These are phyloP conservation scores for Philotrypesis tridentata DNA, from an alignment of 1,140 invertebrate species.

Conservation along the genomic window DNA sequence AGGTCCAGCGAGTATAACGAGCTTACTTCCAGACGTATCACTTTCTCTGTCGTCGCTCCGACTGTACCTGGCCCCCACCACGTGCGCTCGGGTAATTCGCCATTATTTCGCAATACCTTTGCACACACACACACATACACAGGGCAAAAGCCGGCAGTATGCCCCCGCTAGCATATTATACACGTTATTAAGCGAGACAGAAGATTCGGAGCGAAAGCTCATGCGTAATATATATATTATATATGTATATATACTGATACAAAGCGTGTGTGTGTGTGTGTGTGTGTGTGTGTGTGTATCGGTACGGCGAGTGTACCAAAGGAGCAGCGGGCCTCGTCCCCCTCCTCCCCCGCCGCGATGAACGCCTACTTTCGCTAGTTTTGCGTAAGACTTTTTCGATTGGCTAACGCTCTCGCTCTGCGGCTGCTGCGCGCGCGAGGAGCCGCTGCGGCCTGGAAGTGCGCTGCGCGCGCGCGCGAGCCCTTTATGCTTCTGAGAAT, in stretches of 20 bases:
- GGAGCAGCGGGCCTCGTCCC: not conserved
- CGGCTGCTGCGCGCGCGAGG: too few species aligned
- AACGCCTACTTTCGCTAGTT: conserved; percentile 69
- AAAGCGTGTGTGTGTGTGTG: too few species aligned
- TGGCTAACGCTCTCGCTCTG: not conserved
- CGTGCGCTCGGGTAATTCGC: not conserved
- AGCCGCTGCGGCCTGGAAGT: too few species aligned
- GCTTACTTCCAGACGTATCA: not conserved
- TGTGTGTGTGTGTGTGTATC: too few species aligned
- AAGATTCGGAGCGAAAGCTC: conserved; percentile 10
- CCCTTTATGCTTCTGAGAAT: too few species aligned
- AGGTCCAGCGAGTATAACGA: not conserved
- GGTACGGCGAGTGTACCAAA: too few species aligned
- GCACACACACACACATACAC: too few species aligned
- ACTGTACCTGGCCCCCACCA: not conserved
- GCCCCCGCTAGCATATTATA: conserved; percentile 52
- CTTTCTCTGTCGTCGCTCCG: not conserved
- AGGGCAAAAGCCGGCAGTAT: too few species aligned
- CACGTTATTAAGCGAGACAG: conserved; percentile 53
- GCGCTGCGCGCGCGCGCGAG: too few species aligned
- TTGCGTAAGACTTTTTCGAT: conserved; percentile 61
- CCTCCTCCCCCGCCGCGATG: not conserved
- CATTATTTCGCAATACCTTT: not conserved
- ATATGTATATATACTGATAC: too few species aligned
- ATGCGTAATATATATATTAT: too few species aligned